A percentile compares a stretch with the other conserved stretches of the same genome.
Conservation (phyloP, 2,888 invertebrate genomes). For the Ditylenchus weischeri region DNA sequence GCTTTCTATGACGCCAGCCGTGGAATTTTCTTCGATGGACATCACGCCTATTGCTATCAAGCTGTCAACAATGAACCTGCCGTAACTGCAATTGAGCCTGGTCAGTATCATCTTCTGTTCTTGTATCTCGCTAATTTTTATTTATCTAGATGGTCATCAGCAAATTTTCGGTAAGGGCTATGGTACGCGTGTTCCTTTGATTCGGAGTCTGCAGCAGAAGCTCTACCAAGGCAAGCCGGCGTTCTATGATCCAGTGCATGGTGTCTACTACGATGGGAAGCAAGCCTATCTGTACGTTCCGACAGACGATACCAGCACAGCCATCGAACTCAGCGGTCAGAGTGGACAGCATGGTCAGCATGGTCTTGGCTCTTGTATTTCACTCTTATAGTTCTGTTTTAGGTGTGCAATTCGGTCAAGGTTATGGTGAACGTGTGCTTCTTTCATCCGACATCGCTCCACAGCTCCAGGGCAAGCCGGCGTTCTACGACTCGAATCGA, state of each 20-base stretch:
- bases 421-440: background rate
- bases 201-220: background rate
- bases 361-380: background rate
- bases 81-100: background rate
- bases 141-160: conserved; percentile 2
- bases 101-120: no score
- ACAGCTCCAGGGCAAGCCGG: conserved; percentile 10
- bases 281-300: conserved; percentile 2
- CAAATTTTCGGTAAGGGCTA: background rate
- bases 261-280: conserved; percentile 1
- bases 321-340: background rate
- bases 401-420: background rate
- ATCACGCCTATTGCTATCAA: conserved; percentile 25
- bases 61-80: background rate
- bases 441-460: background rate
- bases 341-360: background rate
- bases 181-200: conserved; percentile 4
- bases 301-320: background rate
- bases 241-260: conserved; percentile 8
- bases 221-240: conserved; percentile 10
- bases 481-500: conserved; percentile 9
- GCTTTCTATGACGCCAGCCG: conserved; percentile 11
- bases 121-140: background rate
- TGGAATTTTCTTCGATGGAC: conserved; percentile 27
- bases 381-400: background rate